Conservation (phyloP, 2,888 invertebrate genomes). For the Macrophya annulata region DNA sequence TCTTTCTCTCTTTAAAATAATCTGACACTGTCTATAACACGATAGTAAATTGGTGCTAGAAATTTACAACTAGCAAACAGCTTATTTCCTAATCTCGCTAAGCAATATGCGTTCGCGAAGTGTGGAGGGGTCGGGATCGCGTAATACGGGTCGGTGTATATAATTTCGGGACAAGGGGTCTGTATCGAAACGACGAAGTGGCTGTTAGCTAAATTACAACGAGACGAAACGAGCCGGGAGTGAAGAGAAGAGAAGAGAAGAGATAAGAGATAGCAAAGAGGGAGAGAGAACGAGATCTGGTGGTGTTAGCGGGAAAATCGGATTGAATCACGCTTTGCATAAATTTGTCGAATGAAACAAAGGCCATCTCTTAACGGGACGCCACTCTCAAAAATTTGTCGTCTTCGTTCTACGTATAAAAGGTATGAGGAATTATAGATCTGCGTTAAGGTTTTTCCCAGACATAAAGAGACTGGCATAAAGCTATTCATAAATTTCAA, state of each 20-base stretch:
- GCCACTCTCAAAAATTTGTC: slow-evolving; percentile 24
- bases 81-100: slow-evolving; percentile 34
- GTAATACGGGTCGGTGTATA: not conserved
- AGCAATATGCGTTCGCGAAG: slow-evolving; percentile 25
- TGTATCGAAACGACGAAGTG: slow-evolving; percentile 43
- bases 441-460: not conserved
- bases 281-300: slow-evolving; percentile 56
- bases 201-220: slow-evolving; percentile 56
- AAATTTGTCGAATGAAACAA: slow-evolving; percentile 56
- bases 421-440: slow-evolving; percentile 6
- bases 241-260: slow-evolving; percentile 11
- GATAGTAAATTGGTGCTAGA: not conserved
- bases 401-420: not conserved
- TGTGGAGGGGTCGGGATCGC: not conserved
- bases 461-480: not conserved
- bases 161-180: not conserved
- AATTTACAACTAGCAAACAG: slow-evolving; percentile 39
- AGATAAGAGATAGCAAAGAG: slow-evolving; percentile 54
- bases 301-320: slow-evolving; percentile 50
- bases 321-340: slow-evolving; percentile 55
- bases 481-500: no score
- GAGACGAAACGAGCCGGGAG: slow-evolving; percentile 23
- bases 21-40: not conserved
- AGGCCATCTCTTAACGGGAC: slow-evolving; percentile 18
- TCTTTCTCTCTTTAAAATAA: not conserved